Evolutionary conservation across 35 echinoderm and acorn worm species (phyloP), one percentile per base, ranked within the genome.

Genomic region (Stichopus chloronotus): DNA sequence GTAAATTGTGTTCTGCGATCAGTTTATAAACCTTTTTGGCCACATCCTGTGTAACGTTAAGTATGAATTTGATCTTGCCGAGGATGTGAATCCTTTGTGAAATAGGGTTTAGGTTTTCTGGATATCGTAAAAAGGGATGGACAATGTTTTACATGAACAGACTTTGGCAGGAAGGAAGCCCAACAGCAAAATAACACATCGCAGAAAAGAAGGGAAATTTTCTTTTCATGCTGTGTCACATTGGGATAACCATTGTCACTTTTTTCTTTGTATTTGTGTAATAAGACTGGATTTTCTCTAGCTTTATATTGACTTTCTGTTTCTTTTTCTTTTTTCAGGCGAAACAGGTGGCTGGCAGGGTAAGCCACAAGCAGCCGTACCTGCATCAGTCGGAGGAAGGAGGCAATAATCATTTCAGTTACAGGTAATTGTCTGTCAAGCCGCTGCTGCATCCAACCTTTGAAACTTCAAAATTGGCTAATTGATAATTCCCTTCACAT

Each of bases 331-430:
- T 91, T 72, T 58, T 59, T 7, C 52, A 97, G 96, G 96, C 96
- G 5, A 97, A 97, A 88, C 96, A 97, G 54, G 81, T 88, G 53
- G 96, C 88, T 43, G 96, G 96, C 7, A 93, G 92, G 78, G 95
- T 93, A 14, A 89, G 86, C 57, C 96, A 97, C 88, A 97, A 95
- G 52, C 92, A 91, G 53, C 96, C 96, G 1, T 88, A 95, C 78
- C 78, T 95, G 5, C 89, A 88, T 30, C 55, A 77, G 56, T 9
- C 21, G 57, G 43, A 76, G 89, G 89, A 91, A 78, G 76, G 56
- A 54, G n/a, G 17, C 9, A 78, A 91, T 78, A 72, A 91, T 19
- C 55, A 17, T 11, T 85, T 56, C 30, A 91, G 23, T 56, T 76
- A 53, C 63, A 58, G 76, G 68, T 72, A 91, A 91, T 77, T 77